Base-by-base conservation (phyloP, 2,888 invertebrate genomes). In the Trichopria drosophilae region DNA sequence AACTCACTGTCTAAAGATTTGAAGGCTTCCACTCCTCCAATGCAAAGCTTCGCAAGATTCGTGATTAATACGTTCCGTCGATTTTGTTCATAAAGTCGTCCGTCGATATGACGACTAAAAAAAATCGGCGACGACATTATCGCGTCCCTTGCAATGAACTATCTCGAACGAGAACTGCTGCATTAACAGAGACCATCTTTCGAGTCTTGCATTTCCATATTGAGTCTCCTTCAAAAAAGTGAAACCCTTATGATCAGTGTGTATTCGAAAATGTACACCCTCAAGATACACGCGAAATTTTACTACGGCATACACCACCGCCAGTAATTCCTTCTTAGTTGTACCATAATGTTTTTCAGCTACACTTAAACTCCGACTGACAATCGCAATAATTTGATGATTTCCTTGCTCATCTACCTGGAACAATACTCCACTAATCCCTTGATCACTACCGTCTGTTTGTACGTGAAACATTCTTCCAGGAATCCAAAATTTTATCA, bases 291-390 rank as follows among this genome's bases (percentile, higher is more conserved):
- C 23, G 1, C 31, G 36, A 52, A 63, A 67, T 45, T 64, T 63
- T 5, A 32, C 45, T 3, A 66, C 24, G 9, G 58, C 3, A 62
- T n/a, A n/a, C n/a, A n/a, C n/a, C n/a, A n/a, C n/a, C n/a, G n/a
- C n/a, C n/a, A n/a, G n/a, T n/a, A n/a, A 47, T 26, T 67, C 63
- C 28, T 64, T 63, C 45, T 67, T 64, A 0, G 60, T 51, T 3
- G 57, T 57, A 1, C 57, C 61, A 57, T 62, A 65, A n/a, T 34
- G 54, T 3, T 35, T 12, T 41, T 64, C 60, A 1, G 57, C 42
- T 4, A 26, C 48, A 0, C 19, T 36, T 4, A 63, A 49, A 13
- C 52, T 48, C 16, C 58, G 53, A 42, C 62, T 63, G 19, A 54
- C 57, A 32, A 63, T 56, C 0, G 56, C 51, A 6, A 63, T 53